Conservation (phyloP, 2,113 vertebrate genomes). For the Mustelus asterias region DNA sequence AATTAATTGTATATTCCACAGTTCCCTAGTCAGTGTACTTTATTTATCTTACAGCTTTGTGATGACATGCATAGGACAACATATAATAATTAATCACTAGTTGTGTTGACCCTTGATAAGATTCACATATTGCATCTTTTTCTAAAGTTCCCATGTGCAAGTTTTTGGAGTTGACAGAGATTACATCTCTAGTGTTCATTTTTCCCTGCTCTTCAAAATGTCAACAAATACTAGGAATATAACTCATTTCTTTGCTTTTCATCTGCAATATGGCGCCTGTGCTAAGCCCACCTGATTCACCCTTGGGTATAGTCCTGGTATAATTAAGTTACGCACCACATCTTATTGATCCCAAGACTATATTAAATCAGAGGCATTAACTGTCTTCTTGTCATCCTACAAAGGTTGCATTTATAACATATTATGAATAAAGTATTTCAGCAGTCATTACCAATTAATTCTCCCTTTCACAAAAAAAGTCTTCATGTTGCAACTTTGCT, state of each 20-base stretch:
- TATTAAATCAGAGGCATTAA: neutral
- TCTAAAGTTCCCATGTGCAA: neutral
- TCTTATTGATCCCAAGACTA: neutral
- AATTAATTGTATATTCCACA: neutral
- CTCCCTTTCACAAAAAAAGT: constrained; percentile 15
- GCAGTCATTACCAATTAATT: neutral
- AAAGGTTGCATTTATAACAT: constrained; percentile 1
- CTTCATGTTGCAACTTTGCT: neutral
- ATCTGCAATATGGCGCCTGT: neutral
- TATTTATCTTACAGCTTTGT: neutral
- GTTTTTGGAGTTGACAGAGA: neutral
- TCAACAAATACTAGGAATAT: neutral
- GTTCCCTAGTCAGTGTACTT: neutral
- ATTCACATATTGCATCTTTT: neutral
- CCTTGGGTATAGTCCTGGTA: neutral
- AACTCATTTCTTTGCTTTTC: neutral
- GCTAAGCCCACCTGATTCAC: neutral
- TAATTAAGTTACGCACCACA: neutral
- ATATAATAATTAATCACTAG: neutral
- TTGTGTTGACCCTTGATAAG: neutral
- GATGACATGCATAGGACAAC: neutral
- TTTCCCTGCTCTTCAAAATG: neutral
- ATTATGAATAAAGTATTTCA: neutral
- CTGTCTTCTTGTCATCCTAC: neutral
- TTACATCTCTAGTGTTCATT: neutral